These are phyloP conservation scores for Pseudococcus longispinus DNA, from an alignment of 2,888 invertebrate species.

Conservation along the genomic window DNA sequence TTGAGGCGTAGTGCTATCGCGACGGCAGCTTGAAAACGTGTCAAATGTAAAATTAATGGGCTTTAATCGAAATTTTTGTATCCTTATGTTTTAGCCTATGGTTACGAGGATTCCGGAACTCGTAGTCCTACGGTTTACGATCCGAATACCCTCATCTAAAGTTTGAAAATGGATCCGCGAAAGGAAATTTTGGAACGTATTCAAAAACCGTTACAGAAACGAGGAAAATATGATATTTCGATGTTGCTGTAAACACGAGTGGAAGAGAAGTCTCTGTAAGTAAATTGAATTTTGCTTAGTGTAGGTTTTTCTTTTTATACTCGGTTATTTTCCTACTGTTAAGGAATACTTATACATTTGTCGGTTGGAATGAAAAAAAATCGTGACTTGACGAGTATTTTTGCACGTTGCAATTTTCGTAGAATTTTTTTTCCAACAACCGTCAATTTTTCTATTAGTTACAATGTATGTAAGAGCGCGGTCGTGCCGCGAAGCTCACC, in stretches of 20 bases:
- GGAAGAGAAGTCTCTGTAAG: neutral
- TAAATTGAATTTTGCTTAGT: neutral
- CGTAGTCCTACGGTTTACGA: neutral
- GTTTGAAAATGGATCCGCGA: neutral
- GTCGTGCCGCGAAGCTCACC: conserved; percentile 41
- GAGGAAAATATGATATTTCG: neutral
- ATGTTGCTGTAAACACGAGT: neutral
- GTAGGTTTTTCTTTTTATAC: neutral
- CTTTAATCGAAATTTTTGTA: conserved; percentile 23
- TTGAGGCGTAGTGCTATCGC: neutral
- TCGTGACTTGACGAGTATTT: conserved; percentile 24
- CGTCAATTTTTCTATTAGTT: conserved; percentile 21
- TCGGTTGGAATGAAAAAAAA: neutral
- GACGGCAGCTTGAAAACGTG: neutral
- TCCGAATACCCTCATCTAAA: neutral
- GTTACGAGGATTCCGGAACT: neutral
- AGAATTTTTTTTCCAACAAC: conserved; percentile 30
- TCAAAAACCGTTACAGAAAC: neutral
- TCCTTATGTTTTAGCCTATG: neutral
- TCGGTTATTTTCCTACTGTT: neutral
- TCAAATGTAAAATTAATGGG: conserved; percentile 26
- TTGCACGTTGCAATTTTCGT: conserved; percentile 30
- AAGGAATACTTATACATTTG: neutral
- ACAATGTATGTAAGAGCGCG: neutral
- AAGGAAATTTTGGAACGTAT: neutral